Conservation (phyloP, 2,113 vertebrate genomes). For the Monopterus albus region DNA sequence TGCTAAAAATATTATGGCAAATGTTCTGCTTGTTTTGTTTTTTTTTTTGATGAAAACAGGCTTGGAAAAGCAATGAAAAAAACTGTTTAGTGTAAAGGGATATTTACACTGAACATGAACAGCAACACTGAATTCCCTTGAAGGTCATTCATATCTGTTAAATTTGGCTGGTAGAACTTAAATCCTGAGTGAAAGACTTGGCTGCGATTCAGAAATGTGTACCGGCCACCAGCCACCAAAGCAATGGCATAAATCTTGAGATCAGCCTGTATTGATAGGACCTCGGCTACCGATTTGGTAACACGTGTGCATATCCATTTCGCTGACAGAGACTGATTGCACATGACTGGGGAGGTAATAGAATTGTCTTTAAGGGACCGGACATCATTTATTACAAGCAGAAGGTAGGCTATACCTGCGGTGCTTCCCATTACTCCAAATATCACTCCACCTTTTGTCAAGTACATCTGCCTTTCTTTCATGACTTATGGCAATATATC, state of each 20-base stretch:
- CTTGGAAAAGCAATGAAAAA: conserved; percentile 34
- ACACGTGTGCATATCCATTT: conserved; percentile 83
- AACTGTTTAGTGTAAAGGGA: conserved; percentile 15
- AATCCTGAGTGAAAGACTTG: conserved; percentile 50
- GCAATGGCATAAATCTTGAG: conserved; percentile 80
- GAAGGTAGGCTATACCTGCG: conserved; percentile 76
- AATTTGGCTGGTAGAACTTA: conserved; percentile 26
- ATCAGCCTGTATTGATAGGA: conserved; percentile 81
- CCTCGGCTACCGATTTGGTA: conserved; percentile 81
- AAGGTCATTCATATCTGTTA: conserved; percentile 41
- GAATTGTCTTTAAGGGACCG: conserved; percentile 84
- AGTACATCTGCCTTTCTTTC: conserved; percentile 49
- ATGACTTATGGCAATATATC: conserved; percentile 40
- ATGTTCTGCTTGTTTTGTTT: conserved; percentile 43
- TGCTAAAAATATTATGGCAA: conserved; percentile 56
- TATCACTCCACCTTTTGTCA: conserved; percentile 71
- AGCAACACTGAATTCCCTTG: conserved; percentile 17
- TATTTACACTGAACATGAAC: conserved; percentile 30
- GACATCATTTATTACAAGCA: conserved; percentile 82
- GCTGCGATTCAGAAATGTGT: conserved; percentile 56
- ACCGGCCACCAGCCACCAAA: conserved; percentile 64
- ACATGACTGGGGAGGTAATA: conserved; percentile 82
- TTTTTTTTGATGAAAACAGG: conserved; percentile 21
- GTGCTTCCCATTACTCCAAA: conserved; percentile 74
- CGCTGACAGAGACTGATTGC: conserved; percentile 83